phyloP scores from a whole-genome alignment of 2,797 vertebrate species.

The Threskiornis aethiopicus region DNA sequence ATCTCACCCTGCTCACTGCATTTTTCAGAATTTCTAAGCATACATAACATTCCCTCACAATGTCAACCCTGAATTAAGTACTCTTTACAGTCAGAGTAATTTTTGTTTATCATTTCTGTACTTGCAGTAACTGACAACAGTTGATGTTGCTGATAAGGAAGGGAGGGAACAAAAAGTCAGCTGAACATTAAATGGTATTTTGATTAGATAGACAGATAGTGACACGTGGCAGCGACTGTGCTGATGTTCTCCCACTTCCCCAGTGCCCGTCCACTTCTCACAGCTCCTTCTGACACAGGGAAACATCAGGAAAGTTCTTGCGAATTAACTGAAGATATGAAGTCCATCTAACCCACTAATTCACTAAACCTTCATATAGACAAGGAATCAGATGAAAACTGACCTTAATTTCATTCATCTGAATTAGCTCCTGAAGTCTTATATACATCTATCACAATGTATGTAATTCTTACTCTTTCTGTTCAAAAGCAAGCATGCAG shows the following conservation, averaged over 20 bases:
- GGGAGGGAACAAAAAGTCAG: not conserved
- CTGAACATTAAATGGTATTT: not conserved
- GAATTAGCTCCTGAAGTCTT: not conserved
- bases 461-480: not conserved
- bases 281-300: not conserved
- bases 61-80: not conserved
- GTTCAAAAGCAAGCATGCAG: not conserved
- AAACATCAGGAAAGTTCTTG: not conserved
- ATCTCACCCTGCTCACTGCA: not conserved
- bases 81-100: not conserved
- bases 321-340: not conserved
- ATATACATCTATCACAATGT: not conserved
- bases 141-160: not conserved
- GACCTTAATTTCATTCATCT: not conserved
- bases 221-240: not conserved
- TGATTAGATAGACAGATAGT: not conserved
- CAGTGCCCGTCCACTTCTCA: not conserved
- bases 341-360: not conserved
- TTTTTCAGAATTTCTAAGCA: not conserved
- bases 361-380: not conserved
- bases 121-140: not conserved
- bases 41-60: not conserved
- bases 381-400: not conserved
- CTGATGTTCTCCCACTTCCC: not conserved
- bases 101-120: not conserved